Evolutionary conservation across 2,797 vertebrate genomes (phyloP), one percentile per base, ranked within the genome.

Genomic region (Gobionotothen gibberifrons): DNA sequence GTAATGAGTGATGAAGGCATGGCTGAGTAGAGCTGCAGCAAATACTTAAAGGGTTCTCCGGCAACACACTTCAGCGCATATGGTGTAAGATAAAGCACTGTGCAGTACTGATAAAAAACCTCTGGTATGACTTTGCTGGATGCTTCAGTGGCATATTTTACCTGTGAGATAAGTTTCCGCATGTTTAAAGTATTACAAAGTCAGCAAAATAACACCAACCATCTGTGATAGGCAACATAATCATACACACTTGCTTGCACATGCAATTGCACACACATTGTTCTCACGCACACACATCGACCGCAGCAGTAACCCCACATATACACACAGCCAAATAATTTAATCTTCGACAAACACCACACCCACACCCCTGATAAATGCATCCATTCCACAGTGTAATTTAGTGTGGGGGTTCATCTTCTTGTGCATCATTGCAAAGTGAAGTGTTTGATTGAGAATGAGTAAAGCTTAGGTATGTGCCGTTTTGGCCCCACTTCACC

Each of bases 391-490:
- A 26, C 60, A 52, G 43, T 49, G 48, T 26, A 65, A 61, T 16
- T 44, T 39, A 77, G n/a, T 0, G 11, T 2, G 13, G 69, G 74
- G 69, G 74, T 76, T 83, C 75, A 70, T 83, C 79, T 79, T 77
- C 61, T 59, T 29, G 56, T 9, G 55, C 63, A 64, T 63, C 22
- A 3, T 65, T 71, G 69, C 62, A 64, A 74, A 76, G n/a, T 81
- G 68, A 62, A 87, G 77, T 76, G 74, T 82, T 88, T 92, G 89
- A 91, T 89, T 92, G 88, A 87, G 84, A 92, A 70, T 51, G 72
- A 87, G 80, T 74, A 66, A 85, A 85, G 76, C 72, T 64, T 49
- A 40, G 62, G 72, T 55, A 67, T 64, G 40, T 74, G 71, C 56
- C 55, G 40, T 73, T 84, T 76, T 77, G 82, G 79, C 68, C 73